Percentiles rank a stretch among this genome's conserved stretches.
phyloP scores from a whole-genome alignment of 2,888 invertebrate species.

The Tipula vernalis region DNA sequence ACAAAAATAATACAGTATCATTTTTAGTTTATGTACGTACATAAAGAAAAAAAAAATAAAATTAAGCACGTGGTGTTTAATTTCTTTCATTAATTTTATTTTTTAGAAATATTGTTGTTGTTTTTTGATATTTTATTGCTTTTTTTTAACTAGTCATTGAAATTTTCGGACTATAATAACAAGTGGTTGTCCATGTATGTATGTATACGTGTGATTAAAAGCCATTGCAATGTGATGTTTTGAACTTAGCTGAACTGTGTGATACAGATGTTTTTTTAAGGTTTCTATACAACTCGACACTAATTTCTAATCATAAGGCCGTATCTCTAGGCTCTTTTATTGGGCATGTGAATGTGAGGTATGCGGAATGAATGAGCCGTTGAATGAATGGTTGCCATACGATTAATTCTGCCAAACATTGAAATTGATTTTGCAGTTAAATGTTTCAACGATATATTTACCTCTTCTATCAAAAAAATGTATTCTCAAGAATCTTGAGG shows the following conservation, averaged over 20 bases:
- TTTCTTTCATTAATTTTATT: not conserved
- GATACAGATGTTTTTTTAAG: too few relatives aligned
- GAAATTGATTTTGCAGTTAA: too few relatives aligned
- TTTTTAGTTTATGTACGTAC: not conserved
- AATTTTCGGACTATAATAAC: not conserved
- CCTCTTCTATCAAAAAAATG: too few relatives aligned
- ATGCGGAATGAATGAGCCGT: too few relatives aligned
- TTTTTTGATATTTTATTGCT: not conserved
- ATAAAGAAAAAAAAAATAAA: not conserved
- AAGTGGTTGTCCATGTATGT: not conserved
- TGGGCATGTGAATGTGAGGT: too few relatives aligned
- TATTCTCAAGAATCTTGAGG: too few relatives aligned
- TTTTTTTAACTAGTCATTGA: not conserved
- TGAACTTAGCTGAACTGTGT: not conserved
- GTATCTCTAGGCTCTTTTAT: too few relatives aligned
- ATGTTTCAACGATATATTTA: too few relatives aligned
- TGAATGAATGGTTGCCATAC: too few relatives aligned
- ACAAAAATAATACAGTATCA: not conserved
- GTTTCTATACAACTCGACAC: too few relatives aligned
- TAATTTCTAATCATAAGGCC: too few relatives aligned
- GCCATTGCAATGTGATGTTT: not conserved
- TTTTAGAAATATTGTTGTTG: not conserved
- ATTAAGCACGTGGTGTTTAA: not conserved
- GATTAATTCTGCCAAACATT: too few relatives aligned
- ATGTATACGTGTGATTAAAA: not conserved